Base-by-base conservation (phyloP, 2,113 vertebrate genomes). In the Agapornis roseicollis region DNA sequence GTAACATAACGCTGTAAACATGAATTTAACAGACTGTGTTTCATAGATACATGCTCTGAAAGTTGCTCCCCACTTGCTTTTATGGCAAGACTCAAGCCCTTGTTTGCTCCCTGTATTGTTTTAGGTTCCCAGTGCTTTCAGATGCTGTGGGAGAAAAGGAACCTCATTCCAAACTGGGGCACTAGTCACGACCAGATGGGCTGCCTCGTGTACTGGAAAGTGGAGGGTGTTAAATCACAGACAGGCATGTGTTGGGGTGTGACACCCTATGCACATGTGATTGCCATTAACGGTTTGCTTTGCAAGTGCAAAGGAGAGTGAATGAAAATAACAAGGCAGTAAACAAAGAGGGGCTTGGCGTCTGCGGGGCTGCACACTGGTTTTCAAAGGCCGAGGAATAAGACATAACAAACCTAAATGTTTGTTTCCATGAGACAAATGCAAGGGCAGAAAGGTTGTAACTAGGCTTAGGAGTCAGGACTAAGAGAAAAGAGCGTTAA, bases 141-240 rank as follows among this genome's bases (percentile, higher is more conserved):
- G 74, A 27, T 0, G 4, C 35, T 1, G 10, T n/a, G 64, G 58
- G 44, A 85, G 63, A 53, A 82, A 23, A 27, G 31, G 82, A 77
- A 88, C 69, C 47, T 68, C 70, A 18, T 50, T 15, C 79, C n/a
- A 18, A 42, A 87, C 66, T 1, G 55, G 74, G 85, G 89, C 89
- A 82, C 58, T 63, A 91, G 70, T 85, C 63, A 80, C 53, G 53
- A 73, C 53, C 94, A 94, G 91, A 96, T 96, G 91, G 58, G 53
- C 91, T 91, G 74, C 78, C 86, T 91, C 5, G 3, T 70, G 85
- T 77, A 89, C 81, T 79, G 65, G 91, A 91, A 93, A 93, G 76
- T 5, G 10, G 64, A 22, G 53, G 66, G 89, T 70, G 72, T 88
- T 93, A 91, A 96, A 91, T 95, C 93, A 88, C 81, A 70, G 85